Conservation (phyloP, 1,140 invertebrate species). For the Musca domestica region DNA sequence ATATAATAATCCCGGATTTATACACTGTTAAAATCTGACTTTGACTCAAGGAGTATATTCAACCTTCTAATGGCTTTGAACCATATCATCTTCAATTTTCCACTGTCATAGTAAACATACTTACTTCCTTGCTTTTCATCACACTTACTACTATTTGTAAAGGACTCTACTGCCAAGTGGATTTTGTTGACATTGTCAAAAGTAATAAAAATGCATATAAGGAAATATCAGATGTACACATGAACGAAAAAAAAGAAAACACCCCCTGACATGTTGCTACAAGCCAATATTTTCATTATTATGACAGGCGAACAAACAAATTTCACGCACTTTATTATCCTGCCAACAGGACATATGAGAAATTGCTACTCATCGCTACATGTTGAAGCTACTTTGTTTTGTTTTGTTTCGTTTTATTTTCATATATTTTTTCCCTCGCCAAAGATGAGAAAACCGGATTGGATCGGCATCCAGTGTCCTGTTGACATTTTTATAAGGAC, state of each 20-base stretch:
- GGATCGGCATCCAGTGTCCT: not conserved
- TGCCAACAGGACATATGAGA: not conserved
- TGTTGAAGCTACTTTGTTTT: not conserved
- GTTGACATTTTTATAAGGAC: conserved; percentile 22
- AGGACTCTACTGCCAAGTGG: no score
- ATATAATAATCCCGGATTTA: no score
- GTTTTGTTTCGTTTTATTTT: no score
- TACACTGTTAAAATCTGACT: no score
- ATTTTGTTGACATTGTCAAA: conserved; percentile 6
- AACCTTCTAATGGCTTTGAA: no score
- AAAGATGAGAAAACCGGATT: not conserved
- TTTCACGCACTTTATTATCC: not conserved
- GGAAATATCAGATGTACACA: not conserved
- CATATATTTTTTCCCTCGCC: no score
- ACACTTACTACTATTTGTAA: no score
- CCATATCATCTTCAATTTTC: no score
- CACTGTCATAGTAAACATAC: no score
- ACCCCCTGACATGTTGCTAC: not conserved
- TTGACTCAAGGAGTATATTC: no score
- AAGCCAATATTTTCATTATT: conserved; percentile 19
- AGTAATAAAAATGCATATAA: not conserved
- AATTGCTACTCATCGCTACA: not conserved
- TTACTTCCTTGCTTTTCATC: not conserved
- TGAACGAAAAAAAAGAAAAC: not conserved
- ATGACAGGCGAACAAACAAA: conserved; percentile 11